Evolutionary conservation across 1,140 invertebrate genomes (phyloP).

Genomic region (Trypoxylus dichotomus): DNA sequence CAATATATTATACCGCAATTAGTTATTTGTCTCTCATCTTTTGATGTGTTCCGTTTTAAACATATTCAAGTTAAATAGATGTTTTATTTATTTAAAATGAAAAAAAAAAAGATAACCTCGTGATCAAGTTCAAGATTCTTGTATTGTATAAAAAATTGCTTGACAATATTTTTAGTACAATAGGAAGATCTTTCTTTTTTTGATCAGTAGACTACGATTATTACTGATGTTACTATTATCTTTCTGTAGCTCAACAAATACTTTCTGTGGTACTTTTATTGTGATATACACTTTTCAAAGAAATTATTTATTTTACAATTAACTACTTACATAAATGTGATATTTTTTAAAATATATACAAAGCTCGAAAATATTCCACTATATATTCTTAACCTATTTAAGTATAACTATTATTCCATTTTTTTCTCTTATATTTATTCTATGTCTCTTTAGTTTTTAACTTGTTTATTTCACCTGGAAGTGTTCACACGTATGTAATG

Average conservation of each 20-base stretch:
- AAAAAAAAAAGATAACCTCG: not conserved
- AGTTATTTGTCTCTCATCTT: not conserved
- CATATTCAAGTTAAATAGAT: not conserved
- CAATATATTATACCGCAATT: too few relatives aligned
- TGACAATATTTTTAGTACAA: conserved; percentile 8
- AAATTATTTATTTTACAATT: not conserved
- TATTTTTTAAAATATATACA: not conserved
- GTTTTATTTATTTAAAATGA: not conserved
- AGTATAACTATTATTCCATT: not conserved
- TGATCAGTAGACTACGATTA: not conserved
- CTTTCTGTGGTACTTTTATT: not conserved
- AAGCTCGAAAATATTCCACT: not conserved
- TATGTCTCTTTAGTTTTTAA: not conserved
- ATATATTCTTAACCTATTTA: too few relatives aligned
- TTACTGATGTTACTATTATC: too few relatives aligned
- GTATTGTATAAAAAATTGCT: conserved; percentile 10
- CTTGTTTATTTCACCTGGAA: not conserved
- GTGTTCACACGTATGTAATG: conserved; percentile 17
- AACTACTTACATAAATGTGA: not conserved
- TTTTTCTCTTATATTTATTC: conserved; percentile 8
- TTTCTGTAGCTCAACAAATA: too few relatives aligned
- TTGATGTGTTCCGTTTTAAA: not conserved
- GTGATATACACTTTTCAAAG: not conserved
- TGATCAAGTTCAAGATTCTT: not conserved
- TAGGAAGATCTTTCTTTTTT: not conserved